Evolutionary conservation across 2,113 vertebrate genomes (phyloP).

Genomic region (Prietella phreatophila): DNA sequence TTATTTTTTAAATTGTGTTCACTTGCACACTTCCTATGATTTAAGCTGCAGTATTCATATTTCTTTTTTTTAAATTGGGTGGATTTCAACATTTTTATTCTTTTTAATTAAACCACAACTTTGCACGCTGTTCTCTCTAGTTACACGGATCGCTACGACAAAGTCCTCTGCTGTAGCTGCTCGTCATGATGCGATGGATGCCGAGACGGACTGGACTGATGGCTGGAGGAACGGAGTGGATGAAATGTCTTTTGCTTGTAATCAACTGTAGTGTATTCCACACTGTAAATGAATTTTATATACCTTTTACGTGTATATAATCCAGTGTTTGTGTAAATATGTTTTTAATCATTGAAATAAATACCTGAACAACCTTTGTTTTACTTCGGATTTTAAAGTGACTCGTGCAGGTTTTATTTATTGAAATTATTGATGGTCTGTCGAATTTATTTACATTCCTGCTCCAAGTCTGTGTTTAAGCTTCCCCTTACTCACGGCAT

Average conservation of each 20-base stretch:
- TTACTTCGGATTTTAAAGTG: not conserved
- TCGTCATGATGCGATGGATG: constrained; percentile 55
- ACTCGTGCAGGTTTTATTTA: not conserved
- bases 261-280: constrained; percentile 38
- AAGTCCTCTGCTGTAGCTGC: constrained; percentile 71
- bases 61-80: not conserved
- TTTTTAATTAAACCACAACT: not conserved
- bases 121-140: constrained; percentile 52
- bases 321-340: constrained; percentile 52
- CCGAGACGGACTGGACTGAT: not conserved
- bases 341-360: constrained; percentile 64
- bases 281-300: constrained; percentile 47
- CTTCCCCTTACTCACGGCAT: not conserved
- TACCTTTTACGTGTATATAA: constrained; percentile 43
- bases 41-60: not conserved
- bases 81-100: not conserved
- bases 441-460: not conserved
- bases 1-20: too few species aligned
- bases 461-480: not conserved
- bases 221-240: not conserved
- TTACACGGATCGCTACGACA: constrained; percentile 75
- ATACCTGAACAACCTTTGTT: constrained; percentile 52
- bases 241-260: constrained; percentile 32
- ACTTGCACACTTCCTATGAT: too few species aligned
- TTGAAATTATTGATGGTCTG: not conserved